Evolutionary conservation across 2,797 vertebrate species (phyloP).

Genomic region (Decapterus maruadsi): DNA sequence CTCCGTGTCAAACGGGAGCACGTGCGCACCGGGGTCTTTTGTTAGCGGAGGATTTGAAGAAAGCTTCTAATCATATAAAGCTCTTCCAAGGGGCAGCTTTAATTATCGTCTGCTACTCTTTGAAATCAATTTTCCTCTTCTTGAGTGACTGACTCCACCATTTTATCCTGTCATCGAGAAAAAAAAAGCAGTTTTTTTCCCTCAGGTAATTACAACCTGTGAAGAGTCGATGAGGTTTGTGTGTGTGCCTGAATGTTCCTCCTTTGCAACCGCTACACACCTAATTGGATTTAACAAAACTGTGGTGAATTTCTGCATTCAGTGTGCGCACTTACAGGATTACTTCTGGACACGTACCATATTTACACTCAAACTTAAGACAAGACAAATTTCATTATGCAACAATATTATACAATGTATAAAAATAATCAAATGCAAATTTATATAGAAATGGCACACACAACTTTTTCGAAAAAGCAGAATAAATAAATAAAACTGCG

Average conservation of each 20-base stretch:
- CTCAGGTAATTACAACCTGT: conserved; percentile 12
- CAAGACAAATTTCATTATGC: neutral
- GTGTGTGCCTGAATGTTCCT: neutral
- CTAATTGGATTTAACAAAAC: no score
- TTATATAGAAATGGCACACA: neutral
- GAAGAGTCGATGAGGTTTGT: conserved; percentile 2
- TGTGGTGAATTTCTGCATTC: no score
- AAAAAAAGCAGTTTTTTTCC: conserved; percentile 9
- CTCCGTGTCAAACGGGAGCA: conserved; percentile 15
- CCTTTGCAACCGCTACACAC: neutral
- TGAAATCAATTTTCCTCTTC: conserved; percentile 48
- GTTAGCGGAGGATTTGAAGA: conserved; percentile 26
- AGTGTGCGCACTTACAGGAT: neutral
- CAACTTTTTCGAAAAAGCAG: neutral
- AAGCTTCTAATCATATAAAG: conserved; percentile 31
- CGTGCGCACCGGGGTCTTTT: neutral
- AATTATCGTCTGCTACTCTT: conserved; percentile 35
- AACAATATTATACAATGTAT: neutral
- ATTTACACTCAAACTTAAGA: neutral
- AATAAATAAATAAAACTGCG: neutral
- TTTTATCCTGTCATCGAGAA: conserved; percentile 23
- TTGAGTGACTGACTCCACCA: conserved; percentile 12
- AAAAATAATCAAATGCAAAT: neutral
- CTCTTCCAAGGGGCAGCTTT: conserved; percentile 23
- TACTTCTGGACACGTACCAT: neutral